Conservation (phyloP, 2,113 vertebrate genomes). For the Plectropomus leopardus region DNA sequence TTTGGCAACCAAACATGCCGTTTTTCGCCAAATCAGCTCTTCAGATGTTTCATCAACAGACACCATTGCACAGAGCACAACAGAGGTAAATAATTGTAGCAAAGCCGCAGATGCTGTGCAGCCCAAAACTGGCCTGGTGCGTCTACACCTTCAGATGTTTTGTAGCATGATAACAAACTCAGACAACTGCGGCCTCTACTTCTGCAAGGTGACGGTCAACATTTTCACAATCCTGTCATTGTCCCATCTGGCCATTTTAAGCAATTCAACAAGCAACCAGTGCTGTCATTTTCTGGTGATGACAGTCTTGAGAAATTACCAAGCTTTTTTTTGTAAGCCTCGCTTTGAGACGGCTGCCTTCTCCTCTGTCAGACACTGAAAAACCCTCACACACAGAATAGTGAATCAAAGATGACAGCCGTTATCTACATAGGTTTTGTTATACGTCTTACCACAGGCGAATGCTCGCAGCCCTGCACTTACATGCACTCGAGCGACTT, state of each 20-base stretch:
- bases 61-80: too few species aligned
- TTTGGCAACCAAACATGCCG: background rate
- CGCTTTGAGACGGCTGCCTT: background rate
- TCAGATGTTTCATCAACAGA: too few species aligned
- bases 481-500: slow-evolving; percentile 32
- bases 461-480: slow-evolving; percentile 26
- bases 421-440: slow-evolving; percentile 19
- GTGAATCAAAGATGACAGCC: background rate
- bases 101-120: too few species aligned
- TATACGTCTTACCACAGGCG: slow-evolving; percentile 19
- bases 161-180: background rate
- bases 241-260: background rate
- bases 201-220: background rate
- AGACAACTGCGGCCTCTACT: too few species aligned
- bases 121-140: too few species aligned
- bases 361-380: slow-evolving; percentile 2
- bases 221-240: background rate
- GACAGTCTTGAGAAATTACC: background rate
- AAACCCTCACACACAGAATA: background rate
- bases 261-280: background rate
- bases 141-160: background rate
- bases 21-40: too few species aligned
- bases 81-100: too few species aligned
- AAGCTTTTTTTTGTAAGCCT: slow-evolving; percentile 2
- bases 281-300: background rate